Evolutionary conservation across 2,797 vertebrate genomes (phyloP), one percentile per base, ranked within the genome.

Genomic region (Propithecus deckenii): DNA sequence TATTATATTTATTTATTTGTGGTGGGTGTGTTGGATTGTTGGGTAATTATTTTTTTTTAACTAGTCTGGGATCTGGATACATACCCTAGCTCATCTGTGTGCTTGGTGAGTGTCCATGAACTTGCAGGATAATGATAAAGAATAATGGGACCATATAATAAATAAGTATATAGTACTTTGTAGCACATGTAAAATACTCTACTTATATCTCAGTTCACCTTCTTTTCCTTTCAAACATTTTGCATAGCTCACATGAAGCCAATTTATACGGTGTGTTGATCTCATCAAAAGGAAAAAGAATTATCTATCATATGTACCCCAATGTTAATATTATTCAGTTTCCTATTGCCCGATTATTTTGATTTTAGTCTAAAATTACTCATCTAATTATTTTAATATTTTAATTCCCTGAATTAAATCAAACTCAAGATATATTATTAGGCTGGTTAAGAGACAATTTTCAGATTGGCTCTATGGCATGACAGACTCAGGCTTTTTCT

Each of bases 401-500:
- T 23, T 46, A 80, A 67, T 28, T 89, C 10, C 76, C 10, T 15
- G 65, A 52, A 74, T 79, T 50, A 75, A 72, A 72, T 86, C 0
- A 57, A 79, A 72, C 74, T 43, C 2, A 88, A 7, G 52, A 18
- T 11, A 65, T 35, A 13, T 67, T 23, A 75, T 43, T 20, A 32
- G 7, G 43, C 83, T 67, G 6, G 28, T 25, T 78, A 11, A 84
- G 65, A 78, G 38, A 35, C 0, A 52, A 1, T 55, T 67, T 92
- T 74, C 15, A 76, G 17, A 43, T 87, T 46, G 52, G 18, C 14
- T 87, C 32, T 20, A 17, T 61, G 13, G 9, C 22, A 0, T 23
- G 4, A 14, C 5, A 57, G 3, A 38, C 5, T 67, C 43, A 46
- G 14, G 30, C 5, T 1, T 67, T 1, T 6, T 63, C 1, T 46